These are phyloP conservation scores for Eidolon helvum DNA, from an alignment of 2,113 vertebrate genomes.

Conservation along the genomic window DNA sequence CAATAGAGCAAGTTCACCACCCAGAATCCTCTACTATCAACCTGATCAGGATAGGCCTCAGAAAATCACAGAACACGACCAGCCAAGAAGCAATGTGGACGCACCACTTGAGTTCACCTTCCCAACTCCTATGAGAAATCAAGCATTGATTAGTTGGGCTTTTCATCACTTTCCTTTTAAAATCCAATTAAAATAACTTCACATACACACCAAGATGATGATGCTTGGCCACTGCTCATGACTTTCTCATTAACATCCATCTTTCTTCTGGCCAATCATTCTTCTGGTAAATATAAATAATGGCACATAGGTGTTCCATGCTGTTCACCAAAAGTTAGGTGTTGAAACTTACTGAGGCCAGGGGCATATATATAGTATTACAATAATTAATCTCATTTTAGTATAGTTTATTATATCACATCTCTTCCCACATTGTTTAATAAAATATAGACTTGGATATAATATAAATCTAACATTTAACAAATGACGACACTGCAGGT, in stretches of 20 bases:
- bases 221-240: neutral
- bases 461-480: neutral
- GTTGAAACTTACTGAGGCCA: neutral
- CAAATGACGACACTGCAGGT: neutral
- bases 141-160: neutral
- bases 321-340: neutral
- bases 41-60: neutral
- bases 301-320: too few relatives aligned
- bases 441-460: neutral
- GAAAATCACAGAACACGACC: neutral
- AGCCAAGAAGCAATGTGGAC: neutral
- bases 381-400: neutral
- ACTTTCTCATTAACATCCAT: neutral
- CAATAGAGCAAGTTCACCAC: neutral
- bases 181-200: neutral
- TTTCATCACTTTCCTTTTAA: neutral
- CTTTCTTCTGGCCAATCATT: neutral
- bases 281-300: neutral
- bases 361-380: neutral
- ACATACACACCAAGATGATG: neutral
- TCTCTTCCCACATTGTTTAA: neutral
- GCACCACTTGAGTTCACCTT: neutral
- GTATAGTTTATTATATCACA: neutral
- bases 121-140: neutral
- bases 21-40: neutral